phyloP scores from a whole-genome alignment of 2,888 invertebrate genomes.

The Apodemia hepburni region DNA sequence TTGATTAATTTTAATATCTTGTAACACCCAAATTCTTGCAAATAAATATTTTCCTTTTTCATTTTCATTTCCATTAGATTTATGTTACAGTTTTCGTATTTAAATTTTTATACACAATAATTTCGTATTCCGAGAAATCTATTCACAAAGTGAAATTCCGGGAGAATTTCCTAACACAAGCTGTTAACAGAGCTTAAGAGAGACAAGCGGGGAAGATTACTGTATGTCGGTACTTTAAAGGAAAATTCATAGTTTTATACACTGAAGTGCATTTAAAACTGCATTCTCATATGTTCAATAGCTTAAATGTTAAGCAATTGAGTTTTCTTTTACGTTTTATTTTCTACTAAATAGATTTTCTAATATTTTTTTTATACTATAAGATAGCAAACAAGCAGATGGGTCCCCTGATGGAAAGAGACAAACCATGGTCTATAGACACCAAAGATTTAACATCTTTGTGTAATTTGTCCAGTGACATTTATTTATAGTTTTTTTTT shows the following conservation, averaged over 20 bases:
- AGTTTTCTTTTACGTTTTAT: not conserved
- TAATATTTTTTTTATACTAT: too few species aligned
- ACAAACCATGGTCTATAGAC: too few species aligned
- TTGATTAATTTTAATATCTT: too few species aligned
- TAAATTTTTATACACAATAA: not conserved
- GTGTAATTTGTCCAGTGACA: too few species aligned
- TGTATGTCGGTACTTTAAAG: constrained; percentile 9
- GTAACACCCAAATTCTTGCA: too few species aligned
- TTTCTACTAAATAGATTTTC: too few species aligned
- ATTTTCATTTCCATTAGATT: not conserved
- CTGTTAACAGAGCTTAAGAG: constrained; percentile 9
- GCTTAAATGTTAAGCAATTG: not conserved
- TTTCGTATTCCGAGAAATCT: constrained; percentile 5
- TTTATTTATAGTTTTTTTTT: too few species aligned
- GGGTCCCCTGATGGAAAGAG: too few species aligned
- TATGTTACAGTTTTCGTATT: not conserved
- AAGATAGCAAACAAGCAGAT: too few species aligned
- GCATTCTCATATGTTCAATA: not conserved
- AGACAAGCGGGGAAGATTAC: constrained; percentile 10
- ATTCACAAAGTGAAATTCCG: constrained; percentile 6
- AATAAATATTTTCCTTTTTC: too few species aligned
- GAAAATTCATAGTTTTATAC: constrained; percentile 6
- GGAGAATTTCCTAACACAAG: constrained; percentile 5
- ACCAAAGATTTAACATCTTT: too few species aligned
- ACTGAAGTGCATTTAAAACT: constrained; percentile 1